phyloP scores from a whole-genome alignment of 2,888 invertebrate species.

The Lypha dubia region DNA sequence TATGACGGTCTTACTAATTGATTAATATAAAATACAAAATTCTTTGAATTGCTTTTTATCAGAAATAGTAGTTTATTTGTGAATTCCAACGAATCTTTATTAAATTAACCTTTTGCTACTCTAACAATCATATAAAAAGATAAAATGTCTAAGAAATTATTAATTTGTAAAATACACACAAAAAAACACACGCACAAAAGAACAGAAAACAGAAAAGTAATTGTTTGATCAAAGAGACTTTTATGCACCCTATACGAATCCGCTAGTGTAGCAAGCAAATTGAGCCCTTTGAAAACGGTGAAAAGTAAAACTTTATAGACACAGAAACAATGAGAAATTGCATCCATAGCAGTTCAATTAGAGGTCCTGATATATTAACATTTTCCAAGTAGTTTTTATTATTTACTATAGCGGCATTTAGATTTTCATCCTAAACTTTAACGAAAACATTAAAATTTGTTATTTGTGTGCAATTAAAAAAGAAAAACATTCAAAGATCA shows the following conservation, averaged over 20 bases:
- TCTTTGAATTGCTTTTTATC: constrained; percentile 41
- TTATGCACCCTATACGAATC: constrained; percentile 4
- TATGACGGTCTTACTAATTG: background rate
- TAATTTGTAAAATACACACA: constrained; percentile 57
- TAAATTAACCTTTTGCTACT: constrained; percentile 71
- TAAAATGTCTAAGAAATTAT: constrained; percentile 59
- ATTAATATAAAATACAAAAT: background rate
- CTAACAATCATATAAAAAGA: constrained; percentile 37
- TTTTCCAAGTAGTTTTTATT: background rate
- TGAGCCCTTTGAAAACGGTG: background rate
- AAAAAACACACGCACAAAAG: background rate
- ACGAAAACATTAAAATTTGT: background rate
- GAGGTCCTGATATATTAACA: too few species aligned
- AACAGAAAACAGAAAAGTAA: background rate
- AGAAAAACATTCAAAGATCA: constrained; percentile 56
- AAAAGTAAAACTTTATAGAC: background rate
- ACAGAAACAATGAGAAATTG: background rate
- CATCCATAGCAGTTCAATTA: background rate
- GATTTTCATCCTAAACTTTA: background rate
- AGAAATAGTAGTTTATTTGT: constrained; percentile 1
- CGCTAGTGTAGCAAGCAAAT: background rate
- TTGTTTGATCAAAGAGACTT: background rate
- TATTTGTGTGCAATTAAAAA: constrained; percentile 29
- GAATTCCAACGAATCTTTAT: constrained; percentile 61
- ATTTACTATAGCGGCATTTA: background rate